Percentiles rank a stretch among this genome's conserved stretches.
Conservation (phyloP, 2,113 vertebrate species). For the Chitala chitala region DNA sequence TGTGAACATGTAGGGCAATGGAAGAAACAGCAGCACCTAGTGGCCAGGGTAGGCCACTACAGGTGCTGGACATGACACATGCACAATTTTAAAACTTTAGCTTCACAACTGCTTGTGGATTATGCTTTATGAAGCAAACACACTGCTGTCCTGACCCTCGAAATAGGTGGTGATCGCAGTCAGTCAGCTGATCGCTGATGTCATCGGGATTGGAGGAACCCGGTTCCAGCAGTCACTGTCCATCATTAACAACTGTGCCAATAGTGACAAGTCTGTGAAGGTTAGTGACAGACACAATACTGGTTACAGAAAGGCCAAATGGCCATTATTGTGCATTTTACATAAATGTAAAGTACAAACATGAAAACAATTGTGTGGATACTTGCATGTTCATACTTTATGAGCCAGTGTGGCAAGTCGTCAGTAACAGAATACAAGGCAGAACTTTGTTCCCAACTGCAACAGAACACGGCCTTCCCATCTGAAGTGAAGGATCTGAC, state of each 20-base stretch:
- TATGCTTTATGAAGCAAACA: too few relatives aligned
- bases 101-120: too few relatives aligned
- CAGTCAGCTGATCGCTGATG: conserved; percentile 95
- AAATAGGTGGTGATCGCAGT: conserved; percentile 93
- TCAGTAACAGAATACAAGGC: not conserved
- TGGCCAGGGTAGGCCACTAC: too few relatives aligned
- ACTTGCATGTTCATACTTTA: too few relatives aligned
- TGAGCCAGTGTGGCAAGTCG: too few relatives aligned
- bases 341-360: too few relatives aligned
- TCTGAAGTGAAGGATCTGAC: conserved; percentile 95
- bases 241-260: conserved; percentile 97
- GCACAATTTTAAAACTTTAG: too few relatives aligned
- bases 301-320: not conserved
- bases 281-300: conserved; percentile 50
- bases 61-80: too few relatives aligned
- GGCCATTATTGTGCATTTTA: too few relatives aligned
- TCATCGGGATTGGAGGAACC: conserved; percentile 93
- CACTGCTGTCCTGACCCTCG: not conserved
- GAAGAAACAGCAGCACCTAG: too few relatives aligned
- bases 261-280: conserved; percentile 90
- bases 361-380: too few relatives aligned
- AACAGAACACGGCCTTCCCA: conserved; percentile 89
- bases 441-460: not conserved
- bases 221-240: conserved; percentile 96
- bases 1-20: too few relatives aligned